phyloP scores from a whole-genome alignment of 2,113 vertebrate genomes.

The Odocoileus hemionus region DNA sequence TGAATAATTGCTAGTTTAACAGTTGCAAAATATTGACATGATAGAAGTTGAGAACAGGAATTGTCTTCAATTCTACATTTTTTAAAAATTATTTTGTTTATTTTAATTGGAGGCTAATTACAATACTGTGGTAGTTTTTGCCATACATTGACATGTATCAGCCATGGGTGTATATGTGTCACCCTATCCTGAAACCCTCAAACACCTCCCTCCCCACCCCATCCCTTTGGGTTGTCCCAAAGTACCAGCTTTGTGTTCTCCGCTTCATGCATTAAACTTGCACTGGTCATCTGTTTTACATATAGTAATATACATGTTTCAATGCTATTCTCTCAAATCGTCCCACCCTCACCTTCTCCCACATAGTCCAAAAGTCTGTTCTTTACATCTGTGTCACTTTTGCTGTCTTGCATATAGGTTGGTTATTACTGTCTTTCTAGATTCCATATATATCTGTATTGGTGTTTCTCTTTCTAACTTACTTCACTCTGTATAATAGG shows the following conservation, averaged over 20 bases:
- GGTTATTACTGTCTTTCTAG: background rate
- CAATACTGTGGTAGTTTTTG: background rate
- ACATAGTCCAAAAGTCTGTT: background rate
- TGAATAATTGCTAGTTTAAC: background rate
- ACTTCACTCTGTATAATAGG: background rate
- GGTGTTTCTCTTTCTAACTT: background rate
- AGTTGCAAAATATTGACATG: background rate
- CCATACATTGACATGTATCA: background rate
- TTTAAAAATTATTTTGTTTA: background rate
- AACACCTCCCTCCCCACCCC: background rate
- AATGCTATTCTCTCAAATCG: background rate
- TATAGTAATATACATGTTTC: background rate
- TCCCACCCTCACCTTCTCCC: background rate
- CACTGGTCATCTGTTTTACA: background rate
- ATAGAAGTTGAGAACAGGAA: background rate
- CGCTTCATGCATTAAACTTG: background rate
- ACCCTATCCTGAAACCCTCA: background rate
- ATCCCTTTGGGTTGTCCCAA: background rate
- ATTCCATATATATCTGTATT: background rate
- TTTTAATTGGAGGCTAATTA: background rate
- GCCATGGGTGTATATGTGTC: background rate
- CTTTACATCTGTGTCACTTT: background rate
- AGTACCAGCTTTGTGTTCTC: background rate
- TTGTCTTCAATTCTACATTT: background rate
- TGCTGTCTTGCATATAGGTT: background rate